phyloP scores from a whole-genome alignment of 35 echinoderm and acorn worm genomes.

The Eucidaris tribuloides region DNA sequence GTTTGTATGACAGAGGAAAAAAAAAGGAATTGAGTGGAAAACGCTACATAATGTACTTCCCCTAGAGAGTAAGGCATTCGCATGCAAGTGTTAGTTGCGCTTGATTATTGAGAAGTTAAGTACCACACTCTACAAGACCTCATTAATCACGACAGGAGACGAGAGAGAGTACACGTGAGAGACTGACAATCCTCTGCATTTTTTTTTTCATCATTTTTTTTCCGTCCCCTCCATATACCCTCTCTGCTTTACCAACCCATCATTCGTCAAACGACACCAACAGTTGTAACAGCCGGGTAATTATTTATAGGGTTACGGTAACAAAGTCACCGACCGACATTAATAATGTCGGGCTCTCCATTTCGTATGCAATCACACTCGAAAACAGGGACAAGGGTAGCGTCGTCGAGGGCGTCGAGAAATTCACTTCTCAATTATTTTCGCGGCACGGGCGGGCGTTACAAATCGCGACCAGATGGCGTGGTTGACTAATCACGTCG shows the following conservation, averaged over 20 bases:
- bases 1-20: too few species aligned
- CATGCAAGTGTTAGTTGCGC: conserved; percentile 30
- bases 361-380: too few species aligned
- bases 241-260: background rate
- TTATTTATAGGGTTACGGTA: too few species aligned
- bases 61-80: conserved; percentile 16
- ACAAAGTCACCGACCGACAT: too few species aligned
- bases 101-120: conserved; percentile 41
- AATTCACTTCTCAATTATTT: too few species aligned
- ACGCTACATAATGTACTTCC: background rate
- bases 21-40: too few species aligned
- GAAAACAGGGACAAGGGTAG: too few species aligned
- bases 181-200: background rate
- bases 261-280: too few species aligned
- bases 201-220: background rate
- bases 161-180: conserved; percentile 8
- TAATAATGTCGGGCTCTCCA: too few species aligned
- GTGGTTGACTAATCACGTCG: conserved; percentile 16
- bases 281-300: too few species aligned
- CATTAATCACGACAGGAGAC: conserved; percentile 22
- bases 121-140: conserved; percentile 12
- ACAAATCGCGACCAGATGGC: conserved; percentile 1
- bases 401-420: too few species aligned
- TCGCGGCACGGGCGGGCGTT: too few species aligned
- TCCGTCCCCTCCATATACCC: background rate